Percentiles rank a stretch among this genome's conserved stretches.
These are phyloP conservation scores for Sebastes nivosus DNA, from an alignment of 2,797 vertebrate genomes.

Conservation along the genomic window DNA sequence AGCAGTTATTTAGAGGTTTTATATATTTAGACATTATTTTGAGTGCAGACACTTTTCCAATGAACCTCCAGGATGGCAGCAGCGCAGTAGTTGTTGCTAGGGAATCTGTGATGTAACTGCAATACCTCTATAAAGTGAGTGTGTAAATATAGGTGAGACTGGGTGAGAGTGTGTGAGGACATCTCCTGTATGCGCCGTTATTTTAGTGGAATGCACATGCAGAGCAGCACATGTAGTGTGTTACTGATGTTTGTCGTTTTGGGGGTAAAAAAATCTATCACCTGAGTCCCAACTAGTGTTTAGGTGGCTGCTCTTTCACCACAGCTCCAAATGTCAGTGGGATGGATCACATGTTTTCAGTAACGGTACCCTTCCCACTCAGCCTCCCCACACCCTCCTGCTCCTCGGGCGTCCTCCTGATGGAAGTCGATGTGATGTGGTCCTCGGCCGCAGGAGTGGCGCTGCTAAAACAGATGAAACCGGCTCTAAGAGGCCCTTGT, in stretches of 20 bases:
- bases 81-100: conserved; percentile 35
- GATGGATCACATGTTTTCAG: conserved; percentile 46
- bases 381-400: background rate
- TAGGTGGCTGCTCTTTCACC: conserved; percentile 43
- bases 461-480: conserved; percentile 58
- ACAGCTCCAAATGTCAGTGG: conserved; percentile 49
- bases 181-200: background rate
- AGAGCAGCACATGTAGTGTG: conserved; percentile 10
- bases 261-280: background rate
- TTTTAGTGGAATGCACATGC: background rate
- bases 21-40: conserved; percentile 16
- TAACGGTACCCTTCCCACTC: conserved; percentile 9
- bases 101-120: conserved; percentile 47
- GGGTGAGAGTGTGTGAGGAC: background rate
- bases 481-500: conserved; percentile 45
- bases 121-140: conserved; percentile 21
- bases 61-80: conserved; percentile 5
- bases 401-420: conserved; percentile 35
- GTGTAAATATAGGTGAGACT: conserved; percentile 45
- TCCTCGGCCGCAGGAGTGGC: conserved; percentile 34
- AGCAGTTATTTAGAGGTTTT: background rate
- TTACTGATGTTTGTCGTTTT: background rate
- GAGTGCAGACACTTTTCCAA: background rate
- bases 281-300: conserved; percentile 17
- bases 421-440: conserved; percentile 47